Percentiles rank a stretch among this genome's conserved stretches.
phyloP scores from a whole-genome alignment of 2,113 vertebrate genomes.

The Tetraodon nigroviridis region DNA sequence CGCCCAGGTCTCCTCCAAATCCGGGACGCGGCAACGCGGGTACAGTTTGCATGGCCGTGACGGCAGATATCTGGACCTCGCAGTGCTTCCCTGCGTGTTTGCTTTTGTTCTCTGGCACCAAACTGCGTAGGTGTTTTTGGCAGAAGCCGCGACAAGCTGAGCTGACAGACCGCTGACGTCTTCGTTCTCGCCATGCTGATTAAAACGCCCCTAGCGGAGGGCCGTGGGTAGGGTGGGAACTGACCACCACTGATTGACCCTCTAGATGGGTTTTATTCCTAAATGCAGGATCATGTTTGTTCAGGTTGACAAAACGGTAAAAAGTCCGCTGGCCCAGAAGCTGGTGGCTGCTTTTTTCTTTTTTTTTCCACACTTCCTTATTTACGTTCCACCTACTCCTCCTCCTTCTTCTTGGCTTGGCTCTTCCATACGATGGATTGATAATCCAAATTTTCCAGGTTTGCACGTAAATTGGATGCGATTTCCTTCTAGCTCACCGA shows the following conservation, averaged over 20 bases:
- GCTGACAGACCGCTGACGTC: conserved; percentile 55
- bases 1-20: not conserved
- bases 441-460: conserved; percentile 39
- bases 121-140: conserved; percentile 39
- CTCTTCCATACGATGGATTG: conserved; percentile 42
- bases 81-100: no score
- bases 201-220: conserved; percentile 46
- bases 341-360: conserved; percentile 41
- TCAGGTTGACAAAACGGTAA: conserved; percentile 46
- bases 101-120: conserved; percentile 28
- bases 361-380: not conserved
- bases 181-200: conserved; percentile 47
- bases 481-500: conserved; percentile 41
- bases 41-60: not conserved
- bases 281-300: conserved; percentile 37
- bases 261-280: conserved; percentile 33
- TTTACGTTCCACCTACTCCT: conserved; percentile 10
- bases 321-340: conserved; percentile 8
- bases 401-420: conserved; percentile 10
- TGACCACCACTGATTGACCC: conserved; percentile 19
- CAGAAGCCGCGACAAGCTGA: conserved; percentile 24
- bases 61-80: not conserved
- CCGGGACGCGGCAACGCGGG: not conserved
- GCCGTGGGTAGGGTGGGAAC: not conserved
- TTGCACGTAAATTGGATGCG: conserved; percentile 31